Evolutionary conservation across 2,113 vertebrate species (phyloP).

Genomic region (Danionella cerebrum): DNA sequence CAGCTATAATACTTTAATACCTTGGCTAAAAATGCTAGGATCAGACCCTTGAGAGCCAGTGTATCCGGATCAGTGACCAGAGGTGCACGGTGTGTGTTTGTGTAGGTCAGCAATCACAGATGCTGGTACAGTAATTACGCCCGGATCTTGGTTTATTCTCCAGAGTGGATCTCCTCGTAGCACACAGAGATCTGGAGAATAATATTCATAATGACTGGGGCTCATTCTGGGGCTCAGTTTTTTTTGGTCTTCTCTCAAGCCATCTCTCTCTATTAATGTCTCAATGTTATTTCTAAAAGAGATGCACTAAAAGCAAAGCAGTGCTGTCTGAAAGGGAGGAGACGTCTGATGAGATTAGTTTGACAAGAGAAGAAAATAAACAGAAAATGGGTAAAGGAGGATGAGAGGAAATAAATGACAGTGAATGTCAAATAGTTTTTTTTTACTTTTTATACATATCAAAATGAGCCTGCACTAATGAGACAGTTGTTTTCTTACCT

Average conservation of each 20-base stretch:
- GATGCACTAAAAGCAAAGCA: background rate
- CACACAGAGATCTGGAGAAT: background rate
- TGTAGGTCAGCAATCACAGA: background rate
- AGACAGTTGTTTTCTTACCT: no score
- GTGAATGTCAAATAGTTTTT: background rate
- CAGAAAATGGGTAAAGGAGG: background rate
- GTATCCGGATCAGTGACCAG: background rate
- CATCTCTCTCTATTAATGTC: slow-evolving; percentile 7
- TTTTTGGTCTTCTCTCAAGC: background rate
- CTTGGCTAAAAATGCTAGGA: no score
- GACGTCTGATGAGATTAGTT: background rate
- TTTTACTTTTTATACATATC: background rate
- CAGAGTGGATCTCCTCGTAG: background rate
- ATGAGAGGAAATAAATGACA: background rate
- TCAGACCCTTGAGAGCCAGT: background rate
- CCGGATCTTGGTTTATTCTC: background rate
- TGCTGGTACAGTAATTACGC: background rate
- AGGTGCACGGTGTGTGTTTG: background rate
- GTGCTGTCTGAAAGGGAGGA: slow-evolving; percentile 5
- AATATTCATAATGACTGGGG: background rate
- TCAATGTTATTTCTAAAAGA: background rate
- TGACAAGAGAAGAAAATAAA: background rate
- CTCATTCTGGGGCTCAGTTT: background rate
- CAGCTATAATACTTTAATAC: no score
- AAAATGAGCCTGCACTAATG: no score